Evolutionary conservation across 1,140 invertebrate genomes (phyloP).

Genomic region (Palaemon carinicauda): DNA sequence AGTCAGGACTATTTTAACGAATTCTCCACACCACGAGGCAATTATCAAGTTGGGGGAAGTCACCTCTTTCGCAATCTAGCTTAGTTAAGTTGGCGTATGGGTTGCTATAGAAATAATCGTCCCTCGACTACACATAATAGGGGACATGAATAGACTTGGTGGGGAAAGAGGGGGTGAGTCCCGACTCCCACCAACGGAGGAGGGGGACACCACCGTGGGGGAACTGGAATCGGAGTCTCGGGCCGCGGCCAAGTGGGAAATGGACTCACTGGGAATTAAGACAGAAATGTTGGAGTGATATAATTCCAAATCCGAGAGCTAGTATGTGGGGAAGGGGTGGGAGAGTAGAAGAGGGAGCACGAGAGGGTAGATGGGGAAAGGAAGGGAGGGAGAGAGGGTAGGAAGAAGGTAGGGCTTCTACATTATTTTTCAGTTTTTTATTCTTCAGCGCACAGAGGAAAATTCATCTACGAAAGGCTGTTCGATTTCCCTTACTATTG

Average conservation of each 20-base stretch:
- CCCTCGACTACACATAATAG: slow-evolving; percentile 20
- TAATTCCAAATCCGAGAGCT: slow-evolving; percentile 38
- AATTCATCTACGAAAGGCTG: too few species aligned
- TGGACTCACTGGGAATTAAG: slow-evolving; percentile 35
- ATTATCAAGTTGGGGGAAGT: not conserved
- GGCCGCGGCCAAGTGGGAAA: slow-evolving; percentile 26
- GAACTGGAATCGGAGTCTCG: slow-evolving; percentile 36
- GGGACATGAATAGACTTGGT: slow-evolving; percentile 22
- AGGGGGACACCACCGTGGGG: not conserved
- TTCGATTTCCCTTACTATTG: too few species aligned
- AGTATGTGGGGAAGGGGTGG: not conserved
- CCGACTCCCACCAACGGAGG: not conserved
- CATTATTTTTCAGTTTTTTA: not conserved
- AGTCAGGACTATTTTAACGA: not conserved
- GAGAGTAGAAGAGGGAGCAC: not conserved
- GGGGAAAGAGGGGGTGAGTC: not conserved
- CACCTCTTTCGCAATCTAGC: not conserved
- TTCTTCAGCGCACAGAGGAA: not conserved
- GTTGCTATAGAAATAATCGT: slow-evolving; percentile 38
- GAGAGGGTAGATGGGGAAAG: not conserved
- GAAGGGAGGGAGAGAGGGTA: not conserved
- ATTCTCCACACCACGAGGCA: not conserved
- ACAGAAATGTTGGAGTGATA: slow-evolving; percentile 48
- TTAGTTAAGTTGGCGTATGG: not conserved
- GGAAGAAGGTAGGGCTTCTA: not conserved